Evolutionary conservation across 2,113 vertebrate genomes (phyloP).

Genomic region (Butorides virescens): DNA sequence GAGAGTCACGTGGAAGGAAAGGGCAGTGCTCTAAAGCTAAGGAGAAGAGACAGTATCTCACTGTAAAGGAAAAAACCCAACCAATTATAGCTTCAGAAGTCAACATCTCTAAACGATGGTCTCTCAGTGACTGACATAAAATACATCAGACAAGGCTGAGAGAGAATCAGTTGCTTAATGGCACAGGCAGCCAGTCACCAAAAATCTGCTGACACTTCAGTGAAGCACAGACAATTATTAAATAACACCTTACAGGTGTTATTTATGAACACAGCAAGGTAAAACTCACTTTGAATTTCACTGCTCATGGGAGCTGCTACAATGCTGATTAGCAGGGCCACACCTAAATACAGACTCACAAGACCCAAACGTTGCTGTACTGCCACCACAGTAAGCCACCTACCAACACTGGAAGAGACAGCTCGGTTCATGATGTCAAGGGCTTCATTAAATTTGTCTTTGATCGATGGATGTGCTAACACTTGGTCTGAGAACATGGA

Average conservation of each 20-base stretch:
- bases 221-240: background rate
- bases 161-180: background rate
- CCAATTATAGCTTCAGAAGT: background rate
- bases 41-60: background rate
- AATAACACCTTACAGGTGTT: background rate
- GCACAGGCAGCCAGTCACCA: background rate
- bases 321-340: accelerated
- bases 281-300: background rate
- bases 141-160: background rate
- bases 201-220: background rate
- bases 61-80: background rate
- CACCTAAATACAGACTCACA: background rate
- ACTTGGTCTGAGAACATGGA: slow-evolving; percentile 93
- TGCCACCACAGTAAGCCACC: slow-evolving; percentile 31
- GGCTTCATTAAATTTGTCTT: slow-evolving; percentile 97
- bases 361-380: accelerated
- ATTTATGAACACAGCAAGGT: background rate
- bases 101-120: background rate
- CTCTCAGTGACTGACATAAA: background rate
- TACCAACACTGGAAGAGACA: slow-evolving; percentile 91
- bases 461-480: slow-evolving; percentile 88
- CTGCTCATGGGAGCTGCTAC: background rate
- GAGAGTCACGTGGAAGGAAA: background rate
- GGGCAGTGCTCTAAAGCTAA: background rate
- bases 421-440: slow-evolving; percentile 97